These are phyloP conservation scores for Pheucticus melanocephalus DNA, from an alignment of 2,113 vertebrate species.

Conservation along the genomic window DNA sequence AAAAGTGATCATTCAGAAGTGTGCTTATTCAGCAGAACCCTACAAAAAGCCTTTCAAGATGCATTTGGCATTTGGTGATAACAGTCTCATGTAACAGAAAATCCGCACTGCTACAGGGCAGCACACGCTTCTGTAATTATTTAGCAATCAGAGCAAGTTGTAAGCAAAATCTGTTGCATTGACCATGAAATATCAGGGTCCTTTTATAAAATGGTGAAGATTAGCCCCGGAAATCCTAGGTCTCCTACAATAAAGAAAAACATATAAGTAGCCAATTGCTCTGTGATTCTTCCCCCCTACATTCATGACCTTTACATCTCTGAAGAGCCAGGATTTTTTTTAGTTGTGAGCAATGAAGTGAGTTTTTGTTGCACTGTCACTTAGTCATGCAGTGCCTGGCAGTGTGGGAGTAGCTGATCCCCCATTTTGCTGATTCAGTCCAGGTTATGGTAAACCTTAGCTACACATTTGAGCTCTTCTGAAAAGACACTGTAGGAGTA, in stretches of 20 bases:
- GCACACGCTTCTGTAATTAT: neutral
- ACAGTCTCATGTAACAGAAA: conserved; percentile 23
- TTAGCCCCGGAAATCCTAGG: neutral
- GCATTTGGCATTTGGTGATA: conserved; percentile 21
- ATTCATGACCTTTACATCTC: neutral
- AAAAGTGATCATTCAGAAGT: neutral
- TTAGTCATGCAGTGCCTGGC: neutral
- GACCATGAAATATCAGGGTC: neutral
- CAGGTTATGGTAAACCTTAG: neutral
- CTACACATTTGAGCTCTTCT: neutral
- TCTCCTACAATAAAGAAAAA: neutral
- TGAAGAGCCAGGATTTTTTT: neutral
- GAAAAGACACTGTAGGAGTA: neutral
- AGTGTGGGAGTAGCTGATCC: neutral
- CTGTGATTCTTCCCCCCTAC: neutral
- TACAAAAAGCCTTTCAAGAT: conserved; percentile 43
- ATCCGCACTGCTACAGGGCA: conserved; percentile 28
- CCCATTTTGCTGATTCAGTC: conserved; percentile 27
- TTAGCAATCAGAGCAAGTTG: neutral
- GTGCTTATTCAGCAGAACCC: conserved; percentile 43
- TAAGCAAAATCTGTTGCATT: conserved; percentile 35
- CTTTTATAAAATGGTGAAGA: neutral
- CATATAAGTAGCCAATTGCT: neutral
- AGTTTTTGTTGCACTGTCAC: neutral
- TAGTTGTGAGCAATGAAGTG: neutral